A percentile compares a stretch with the other conserved stretches of the same genome.
phyloP scores from a whole-genome alignment of 2,888 invertebrate species.

The Spatulosminthurus flaviceps region DNA sequence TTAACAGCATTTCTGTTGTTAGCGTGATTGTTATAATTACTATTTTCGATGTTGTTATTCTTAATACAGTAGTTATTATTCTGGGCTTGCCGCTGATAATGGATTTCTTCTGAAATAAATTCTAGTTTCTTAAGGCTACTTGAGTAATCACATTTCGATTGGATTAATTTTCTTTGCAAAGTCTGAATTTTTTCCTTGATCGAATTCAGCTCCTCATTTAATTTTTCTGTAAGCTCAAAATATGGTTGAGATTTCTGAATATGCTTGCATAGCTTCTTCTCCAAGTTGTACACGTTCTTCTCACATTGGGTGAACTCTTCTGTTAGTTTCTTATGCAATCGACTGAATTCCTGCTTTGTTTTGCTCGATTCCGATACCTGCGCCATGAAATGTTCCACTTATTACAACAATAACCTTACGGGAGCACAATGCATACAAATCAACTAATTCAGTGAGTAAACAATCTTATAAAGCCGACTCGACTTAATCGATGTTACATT shows the following conservation, averaged over 20 bases:
- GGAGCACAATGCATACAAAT: no score
- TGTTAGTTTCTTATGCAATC: slow-evolving; percentile 69
- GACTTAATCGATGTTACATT: no score
- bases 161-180: slow-evolving; percentile 80
- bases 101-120: slow-evolving; percentile 91
- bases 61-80: slow-evolving; percentile 65
- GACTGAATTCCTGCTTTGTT: slow-evolving; percentile 34
- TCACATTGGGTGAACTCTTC: slow-evolving; percentile 83
- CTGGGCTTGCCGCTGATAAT: slow-evolving; percentile 71
- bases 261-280: slow-evolving; percentile 82
- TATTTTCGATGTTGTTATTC: slow-evolving; percentile 27
- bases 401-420: no score
- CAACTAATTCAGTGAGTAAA: no score
- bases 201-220: slow-evolving; percentile 84
- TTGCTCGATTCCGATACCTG: slow-evolving; percentile 37
- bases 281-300: slow-evolving; percentile 80
- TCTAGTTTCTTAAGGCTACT: slow-evolving; percentile 84
- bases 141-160: slow-evolving; percentile 83
- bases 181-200: slow-evolving; percentile 85
- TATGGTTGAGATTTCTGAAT: slow-evolving; percentile 89
- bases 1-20: slow-evolving; percentile 32
- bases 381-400: no score
- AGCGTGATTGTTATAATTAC: slow-evolving; percentile 9
- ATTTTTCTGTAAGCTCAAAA: slow-evolving; percentile 88
- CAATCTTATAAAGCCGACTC: no score